Conservation (phyloP, 35 echinoderm and acorn worm genomes). For the Apostichopus japonicus region DNA sequence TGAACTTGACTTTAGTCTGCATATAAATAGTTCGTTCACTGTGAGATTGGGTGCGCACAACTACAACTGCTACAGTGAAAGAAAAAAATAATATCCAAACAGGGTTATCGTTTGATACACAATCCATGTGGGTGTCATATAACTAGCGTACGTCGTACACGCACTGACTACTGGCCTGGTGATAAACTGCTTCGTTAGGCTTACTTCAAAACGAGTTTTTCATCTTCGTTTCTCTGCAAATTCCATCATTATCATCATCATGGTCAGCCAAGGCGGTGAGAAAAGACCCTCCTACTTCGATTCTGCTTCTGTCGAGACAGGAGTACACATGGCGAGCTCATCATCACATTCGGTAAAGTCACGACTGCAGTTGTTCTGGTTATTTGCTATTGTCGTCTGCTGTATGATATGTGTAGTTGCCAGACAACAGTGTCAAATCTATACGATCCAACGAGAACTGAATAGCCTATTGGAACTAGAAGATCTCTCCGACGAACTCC, state of each 20-base stretch:
- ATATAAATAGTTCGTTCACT: not conserved
- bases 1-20: not conserved
- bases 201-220: no score
- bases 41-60: not conserved
- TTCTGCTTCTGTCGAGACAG: no score
- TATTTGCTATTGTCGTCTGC: not conserved
- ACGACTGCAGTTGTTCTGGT: not conserved
- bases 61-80: not conserved
- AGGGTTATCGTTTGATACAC: no score
- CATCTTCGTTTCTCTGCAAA: no score
- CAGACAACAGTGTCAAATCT: constrained; percentile 11
- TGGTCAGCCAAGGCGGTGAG: no score
- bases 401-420: constrained; percentile 12
- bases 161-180: no score
- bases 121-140: no score
- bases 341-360: not conserved
- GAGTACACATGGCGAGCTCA: no score
- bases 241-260: no score
- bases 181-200: no score
- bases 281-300: no score
- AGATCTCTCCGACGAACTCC: not conserved
- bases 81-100: not conserved
- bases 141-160: no score
- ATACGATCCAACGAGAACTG: constrained; percentile 11
- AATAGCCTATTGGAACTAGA: not conserved